Evolutionary conservation across 2,113 vertebrate species (phyloP).

Genomic region (Lethenteron camtschaticum): DNA sequence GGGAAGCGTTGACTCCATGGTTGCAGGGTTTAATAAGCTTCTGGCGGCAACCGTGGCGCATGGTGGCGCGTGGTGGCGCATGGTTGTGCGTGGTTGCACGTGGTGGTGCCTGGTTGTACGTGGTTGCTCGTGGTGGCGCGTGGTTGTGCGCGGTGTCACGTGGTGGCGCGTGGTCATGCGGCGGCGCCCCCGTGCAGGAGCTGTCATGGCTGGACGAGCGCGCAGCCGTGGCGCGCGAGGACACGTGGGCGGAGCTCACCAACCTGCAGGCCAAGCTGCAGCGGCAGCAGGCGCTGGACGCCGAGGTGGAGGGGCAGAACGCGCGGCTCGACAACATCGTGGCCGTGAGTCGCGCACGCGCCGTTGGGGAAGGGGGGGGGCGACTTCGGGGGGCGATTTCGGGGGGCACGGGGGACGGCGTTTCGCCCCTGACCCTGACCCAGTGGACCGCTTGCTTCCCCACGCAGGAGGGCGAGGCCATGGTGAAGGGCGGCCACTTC

Average conservation of each 20-base stretch:
- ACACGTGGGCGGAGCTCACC: conserved; percentile 41
- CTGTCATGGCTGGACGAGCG: conserved; percentile 50
- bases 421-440: background rate
- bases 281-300: conserved; percentile 48
- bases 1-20: too few relatives aligned
- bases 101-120: too few relatives aligned
- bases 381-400: background rate
- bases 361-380: background rate
- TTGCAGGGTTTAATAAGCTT: too few relatives aligned
- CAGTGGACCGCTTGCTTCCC: conserved; percentile 2
- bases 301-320: conserved; percentile 35
- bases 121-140: too few relatives aligned
- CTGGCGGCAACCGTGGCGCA: too few relatives aligned
- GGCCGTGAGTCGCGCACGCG: conserved; percentile 12
- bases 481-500: conserved; percentile 22
- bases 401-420: background rate
- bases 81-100: too few relatives aligned
- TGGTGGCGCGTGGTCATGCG: too few relatives aligned
- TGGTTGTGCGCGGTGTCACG: too few relatives aligned
- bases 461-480: conserved; percentile 40
- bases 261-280: conserved; percentile 42
- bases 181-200: conserved; percentile 20
- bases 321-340: conserved; percentile 25
- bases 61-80: too few relatives aligned
- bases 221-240: conserved; percentile 39